phyloP scores from a whole-genome alignment of 2,888 invertebrate species.

The Octodonta nipae region DNA sequence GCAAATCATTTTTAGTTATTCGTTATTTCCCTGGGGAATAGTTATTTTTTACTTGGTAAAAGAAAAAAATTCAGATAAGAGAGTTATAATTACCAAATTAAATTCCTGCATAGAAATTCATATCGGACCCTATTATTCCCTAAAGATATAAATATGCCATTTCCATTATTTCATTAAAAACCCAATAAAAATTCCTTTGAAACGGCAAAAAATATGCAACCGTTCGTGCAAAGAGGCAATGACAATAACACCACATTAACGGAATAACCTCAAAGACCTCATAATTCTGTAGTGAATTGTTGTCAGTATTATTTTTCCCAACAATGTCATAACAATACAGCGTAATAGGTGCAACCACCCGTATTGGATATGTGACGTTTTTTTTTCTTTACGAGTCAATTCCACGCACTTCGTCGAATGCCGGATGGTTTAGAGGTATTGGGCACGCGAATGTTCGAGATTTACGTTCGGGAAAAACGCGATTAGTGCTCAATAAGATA shows the following conservation, averaged over 20 bases:
- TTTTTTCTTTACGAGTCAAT: slow-evolving; percentile 28
- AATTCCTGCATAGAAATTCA: no score
- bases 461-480: slow-evolving; percentile 26
- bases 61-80: no score
- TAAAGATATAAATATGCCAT: no score
- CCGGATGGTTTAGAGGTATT: slow-evolving; percentile 25
- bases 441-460: slow-evolving; percentile 25
- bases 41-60: no score
- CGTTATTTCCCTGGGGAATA: no score
- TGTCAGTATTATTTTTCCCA: slow-evolving; percentile 3
- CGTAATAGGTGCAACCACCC: slow-evolving; percentile 19
- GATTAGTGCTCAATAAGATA: no score
- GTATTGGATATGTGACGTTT: slow-evolving; percentile 21
- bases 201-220: background rate
- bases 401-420: slow-evolving; percentile 29
- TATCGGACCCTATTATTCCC: no score
- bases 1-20: no score
- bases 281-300: background rate
- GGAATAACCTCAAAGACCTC: background rate
- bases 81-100: no score
- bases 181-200: no score
- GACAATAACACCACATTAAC: background rate
- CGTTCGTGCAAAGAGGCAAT: background rate
- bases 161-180: no score
- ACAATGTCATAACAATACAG: slow-evolving; percentile 14